phyloP scores from a whole-genome alignment of 23 tunicate genomes.

The Styela clava region DNA sequence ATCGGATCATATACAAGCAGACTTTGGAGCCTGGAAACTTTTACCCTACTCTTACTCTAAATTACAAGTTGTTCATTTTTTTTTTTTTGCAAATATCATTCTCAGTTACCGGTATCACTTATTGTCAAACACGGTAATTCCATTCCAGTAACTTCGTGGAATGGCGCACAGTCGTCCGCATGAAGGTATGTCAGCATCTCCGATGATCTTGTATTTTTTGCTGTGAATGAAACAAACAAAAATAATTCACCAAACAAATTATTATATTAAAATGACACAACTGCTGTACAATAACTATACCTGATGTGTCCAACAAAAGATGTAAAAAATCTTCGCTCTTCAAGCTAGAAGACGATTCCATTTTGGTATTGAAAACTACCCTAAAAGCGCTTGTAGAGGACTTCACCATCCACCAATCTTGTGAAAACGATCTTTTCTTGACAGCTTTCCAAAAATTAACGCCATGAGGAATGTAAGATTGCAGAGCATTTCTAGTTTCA shows the following conservation, averaged over 20 bases:
- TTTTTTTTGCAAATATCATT: too few relatives aligned
- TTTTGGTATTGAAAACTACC: background rate
- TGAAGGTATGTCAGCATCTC: background rate
- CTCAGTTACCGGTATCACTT: constrained; percentile 21
- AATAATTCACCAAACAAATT: background rate
- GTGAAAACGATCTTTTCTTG: background rate
- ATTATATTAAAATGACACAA: too few relatives aligned
- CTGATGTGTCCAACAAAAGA: background rate
- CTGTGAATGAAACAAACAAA: too few relatives aligned
- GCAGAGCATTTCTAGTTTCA: background rate
- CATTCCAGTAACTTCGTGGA: background rate
- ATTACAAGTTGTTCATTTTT: too few relatives aligned
- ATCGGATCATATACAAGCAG: too few relatives aligned
- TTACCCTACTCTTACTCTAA: too few relatives aligned
- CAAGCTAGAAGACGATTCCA: background rate
- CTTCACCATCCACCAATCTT: constrained; percentile 23
- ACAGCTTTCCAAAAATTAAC: background rate
- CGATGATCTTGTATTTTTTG: background rate
- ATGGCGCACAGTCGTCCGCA: constrained; percentile 26
- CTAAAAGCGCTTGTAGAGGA: constrained; percentile 14
- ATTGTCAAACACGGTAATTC: constrained; percentile 23
- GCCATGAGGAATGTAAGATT: constrained; percentile 15
- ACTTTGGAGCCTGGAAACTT: too few relatives aligned
- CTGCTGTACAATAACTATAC: too few relatives aligned
- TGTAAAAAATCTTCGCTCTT: background rate